Percentiles rank a stretch among this genome's conserved stretches.
phyloP scores from a whole-genome alignment of 2,888 invertebrate species.

The Scaptodrosophila latifasciaeformis region DNA sequence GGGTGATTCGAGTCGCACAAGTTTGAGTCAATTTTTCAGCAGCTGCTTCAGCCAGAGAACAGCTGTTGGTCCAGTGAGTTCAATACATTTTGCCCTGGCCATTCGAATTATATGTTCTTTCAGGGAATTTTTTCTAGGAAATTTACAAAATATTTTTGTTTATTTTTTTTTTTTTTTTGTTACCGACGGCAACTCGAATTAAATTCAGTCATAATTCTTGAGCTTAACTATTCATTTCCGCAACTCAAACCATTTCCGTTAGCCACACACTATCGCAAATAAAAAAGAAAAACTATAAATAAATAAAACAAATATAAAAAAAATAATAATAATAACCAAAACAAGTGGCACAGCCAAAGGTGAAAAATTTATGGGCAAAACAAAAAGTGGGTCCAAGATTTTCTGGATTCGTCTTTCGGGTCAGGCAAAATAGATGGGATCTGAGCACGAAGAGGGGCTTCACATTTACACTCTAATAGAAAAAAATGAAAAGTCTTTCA shows the following conservation, averaged over 20 bases:
- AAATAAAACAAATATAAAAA: conserved; percentile 37
- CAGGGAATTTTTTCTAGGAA: too few relatives aligned
- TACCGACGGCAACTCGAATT: too few relatives aligned
- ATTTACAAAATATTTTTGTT: conserved; percentile 56
- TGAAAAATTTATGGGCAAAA: conserved; percentile 36
- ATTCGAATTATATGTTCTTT: too few relatives aligned
- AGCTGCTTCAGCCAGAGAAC: neutral
- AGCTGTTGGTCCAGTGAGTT: neutral
- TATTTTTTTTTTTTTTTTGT: conserved; percentile 32
- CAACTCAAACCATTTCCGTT: conserved; percentile 62
- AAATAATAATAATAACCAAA: conserved; percentile 25
- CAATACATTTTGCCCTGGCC: neutral
- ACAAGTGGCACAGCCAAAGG: conserved; percentile 30
- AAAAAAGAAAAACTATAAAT: conserved; percentile 37
- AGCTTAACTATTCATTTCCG: conserved; percentile 67
- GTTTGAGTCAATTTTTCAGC: neutral
- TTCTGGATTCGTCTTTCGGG: too few relatives aligned
- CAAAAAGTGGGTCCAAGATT: too few relatives aligned
- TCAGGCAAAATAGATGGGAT: too few relatives aligned
- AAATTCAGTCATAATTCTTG: too few relatives aligned
- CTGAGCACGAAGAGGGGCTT: too few relatives aligned
- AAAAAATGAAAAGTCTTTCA: too few relatives aligned
- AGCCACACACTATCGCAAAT: conserved; percentile 55
- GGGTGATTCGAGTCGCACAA: neutral
- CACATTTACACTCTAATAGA: too few relatives aligned